Conservation (phyloP, 2,888 invertebrate genomes). For the Pasiphila rectangulata region DNA sequence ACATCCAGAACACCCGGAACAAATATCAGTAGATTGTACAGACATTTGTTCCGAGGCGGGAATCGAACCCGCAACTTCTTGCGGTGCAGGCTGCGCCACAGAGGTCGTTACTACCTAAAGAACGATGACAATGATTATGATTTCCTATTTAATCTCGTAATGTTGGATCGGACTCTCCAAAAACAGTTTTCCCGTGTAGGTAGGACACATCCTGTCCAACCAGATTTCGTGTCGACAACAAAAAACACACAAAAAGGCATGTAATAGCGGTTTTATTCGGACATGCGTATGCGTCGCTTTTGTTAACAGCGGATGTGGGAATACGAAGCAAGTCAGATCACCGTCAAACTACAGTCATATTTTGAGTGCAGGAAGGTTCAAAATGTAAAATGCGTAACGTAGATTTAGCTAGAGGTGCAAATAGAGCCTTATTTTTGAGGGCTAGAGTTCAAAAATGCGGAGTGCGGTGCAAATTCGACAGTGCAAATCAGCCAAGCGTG, state of each 20-base stretch:
- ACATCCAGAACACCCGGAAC: too few relatives aligned
- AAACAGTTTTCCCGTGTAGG: neutral
- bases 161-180: neutral
- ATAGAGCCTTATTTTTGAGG: conserved; percentile 9
- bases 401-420: neutral
- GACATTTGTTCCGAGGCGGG: too few relatives aligned
- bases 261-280: conserved; percentile 65
- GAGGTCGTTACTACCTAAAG: too few relatives aligned
- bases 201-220: conserved; percentile 43
- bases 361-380: conserved; percentile 13
- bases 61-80: too few relatives aligned
- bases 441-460: conserved; percentile 16
- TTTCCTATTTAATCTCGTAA: too few relatives aligned
- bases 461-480: neutral
- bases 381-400: conserved; percentile 1
- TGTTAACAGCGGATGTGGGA: conserved; percentile 35
- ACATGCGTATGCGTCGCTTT: conserved; percentile 32
- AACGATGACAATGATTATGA: too few relatives aligned
- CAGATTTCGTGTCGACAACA: conserved; percentile 46
- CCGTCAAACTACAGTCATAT: conserved; percentile 8
- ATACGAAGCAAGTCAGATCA: conserved; percentile 22
- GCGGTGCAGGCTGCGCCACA: too few relatives aligned
- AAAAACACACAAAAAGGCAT: conserved; percentile 67
- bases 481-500: conserved; percentile 23
- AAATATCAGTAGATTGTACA: too few relatives aligned